Base-by-base conservation (phyloP, 2,113 vertebrate species). In the Sinocyclocheilus maitianheensis region DNA sequence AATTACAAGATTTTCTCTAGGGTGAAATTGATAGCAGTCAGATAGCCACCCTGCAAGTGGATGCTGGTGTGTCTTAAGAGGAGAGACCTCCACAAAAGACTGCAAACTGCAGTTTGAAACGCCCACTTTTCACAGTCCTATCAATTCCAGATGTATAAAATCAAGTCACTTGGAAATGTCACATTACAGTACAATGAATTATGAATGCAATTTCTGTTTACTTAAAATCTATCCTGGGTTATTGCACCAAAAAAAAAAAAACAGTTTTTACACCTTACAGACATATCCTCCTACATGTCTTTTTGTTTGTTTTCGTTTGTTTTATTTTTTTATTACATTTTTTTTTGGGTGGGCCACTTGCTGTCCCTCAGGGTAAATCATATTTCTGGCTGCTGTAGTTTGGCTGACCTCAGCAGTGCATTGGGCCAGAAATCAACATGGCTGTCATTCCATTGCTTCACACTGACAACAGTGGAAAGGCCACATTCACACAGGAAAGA, bases 401-500 rank as follows among this genome's bases (percentile, higher is more conserved):
- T 51, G 40, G 20, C 71, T 48, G 55, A 82, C 51, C 58, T 55
- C 62, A 72, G 67, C 53, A 55, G 77, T 37, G 18, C 69, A 69
- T 46, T 72, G 46, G 53, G 74, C n/a, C 46, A 48, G 71, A 80
- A 67, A 26, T 72, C 37, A 58, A 51, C 46, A 84, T 77, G 72
- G 40, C 40, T 84, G 51, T 65, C 40, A 63, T 77, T 84, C 72
- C 55, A 51, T n/a, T 79, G 43, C 60, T 7, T 26, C 75, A 85
- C 40, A 77, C 3, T 51, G 34, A 55, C 76, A 78, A 55, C 26
- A 69, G 62, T 30, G 11, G 14, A 55, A 85, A 79, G 53, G 48
- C 76, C 24, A 85, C 76, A 40, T 85, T 85, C 62, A 67, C 62
- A 40, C 26, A 78, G 62, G 62, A 55, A 78, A 65, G 55, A 65